A percentile compares a stretch with the other conserved stretches of the same genome.
phyloP scores from a whole-genome alignment of 2,888 invertebrate genomes.

The Oscheius onirici region DNA sequence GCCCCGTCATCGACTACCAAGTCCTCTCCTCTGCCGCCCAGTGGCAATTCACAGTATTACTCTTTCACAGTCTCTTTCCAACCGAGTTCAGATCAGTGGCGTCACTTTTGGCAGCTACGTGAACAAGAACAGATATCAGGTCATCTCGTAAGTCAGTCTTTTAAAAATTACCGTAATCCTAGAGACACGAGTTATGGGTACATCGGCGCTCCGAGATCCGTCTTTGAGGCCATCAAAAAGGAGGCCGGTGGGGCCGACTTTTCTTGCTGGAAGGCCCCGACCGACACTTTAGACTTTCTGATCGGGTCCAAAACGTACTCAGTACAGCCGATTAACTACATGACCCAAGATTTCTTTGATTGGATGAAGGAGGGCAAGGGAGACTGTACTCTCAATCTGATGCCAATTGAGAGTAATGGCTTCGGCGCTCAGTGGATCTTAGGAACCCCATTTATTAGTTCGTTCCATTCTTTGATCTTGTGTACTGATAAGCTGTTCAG shows the following conservation, averaged over 20 bases:
- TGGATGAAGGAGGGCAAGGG: conserved; percentile 22
- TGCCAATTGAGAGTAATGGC: conserved; percentile 13
- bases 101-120: background rate
- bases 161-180: background rate
- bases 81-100: conserved; percentile 1
- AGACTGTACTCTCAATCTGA: conserved; percentile 7
- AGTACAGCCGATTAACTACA: conserved; percentile 12
- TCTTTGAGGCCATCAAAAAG: conserved; percentile 4
- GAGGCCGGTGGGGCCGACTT: conserved; percentile 15
- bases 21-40: conserved; percentile 5
- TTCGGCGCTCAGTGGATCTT: conserved; percentile 3
- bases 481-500: background rate
- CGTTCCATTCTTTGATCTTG: background rate
- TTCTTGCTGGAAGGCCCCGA: background rate
- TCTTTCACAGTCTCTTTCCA: background rate
- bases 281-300: background rate
- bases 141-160: background rate
- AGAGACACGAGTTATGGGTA: background rate
- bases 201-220: background rate
- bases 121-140: background rate
- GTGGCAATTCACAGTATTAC: conserved; percentile 7
- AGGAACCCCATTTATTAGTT: conserved; percentile 4
- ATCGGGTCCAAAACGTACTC: conserved; percentile 5
- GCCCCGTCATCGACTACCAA: conserved; percentile 1
- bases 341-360: conserved; percentile 6